Percentiles rank a stretch among this genome's conserved stretches.
phyloP scores from a whole-genome alignment of 2,797 vertebrate genomes.

The Aselliscus stoliczkanus region DNA sequence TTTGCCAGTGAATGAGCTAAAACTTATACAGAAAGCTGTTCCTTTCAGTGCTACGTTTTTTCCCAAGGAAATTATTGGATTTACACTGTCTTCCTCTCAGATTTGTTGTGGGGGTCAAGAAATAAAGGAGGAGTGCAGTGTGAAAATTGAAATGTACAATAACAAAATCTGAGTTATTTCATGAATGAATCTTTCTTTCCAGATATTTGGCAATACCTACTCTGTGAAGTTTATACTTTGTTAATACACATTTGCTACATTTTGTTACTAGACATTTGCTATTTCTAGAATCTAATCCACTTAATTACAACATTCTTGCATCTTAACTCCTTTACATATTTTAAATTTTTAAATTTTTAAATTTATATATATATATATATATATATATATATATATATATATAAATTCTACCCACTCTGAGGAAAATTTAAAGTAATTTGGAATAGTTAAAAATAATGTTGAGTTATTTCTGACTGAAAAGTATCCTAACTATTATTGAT shows the following conservation, averaged over 20 bases:
- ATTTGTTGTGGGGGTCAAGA: not conserved
- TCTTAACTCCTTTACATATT: not conserved
- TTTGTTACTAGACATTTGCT: not conserved
- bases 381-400: too few relatives aligned
- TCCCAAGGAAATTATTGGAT: not conserved
- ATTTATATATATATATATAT: too few relatives aligned
- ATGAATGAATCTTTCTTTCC: not conserved
- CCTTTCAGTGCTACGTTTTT: not conserved
- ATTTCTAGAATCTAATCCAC: not conserved
- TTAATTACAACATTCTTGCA: not conserved
- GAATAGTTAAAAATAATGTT: not conserved
- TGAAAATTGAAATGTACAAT: not conserved
- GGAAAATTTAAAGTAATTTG: not conserved
- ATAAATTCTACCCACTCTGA: not conserved
- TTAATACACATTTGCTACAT: not conserved
- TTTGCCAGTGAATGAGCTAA: not conserved
- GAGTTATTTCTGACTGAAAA: not conserved
- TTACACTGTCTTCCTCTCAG: not conserved
- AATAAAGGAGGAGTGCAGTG: not conserved
- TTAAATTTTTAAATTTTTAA: too few relatives aligned
- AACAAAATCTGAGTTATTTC: not conserved
- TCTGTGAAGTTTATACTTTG: not conserved
- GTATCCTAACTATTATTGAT: not conserved
- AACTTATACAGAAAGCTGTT: not conserved
- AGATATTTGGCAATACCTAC: not conserved